Evolutionary conservation across 2,797 vertebrate genomes (phyloP).

Genomic region (Staurois parvus): DNA sequence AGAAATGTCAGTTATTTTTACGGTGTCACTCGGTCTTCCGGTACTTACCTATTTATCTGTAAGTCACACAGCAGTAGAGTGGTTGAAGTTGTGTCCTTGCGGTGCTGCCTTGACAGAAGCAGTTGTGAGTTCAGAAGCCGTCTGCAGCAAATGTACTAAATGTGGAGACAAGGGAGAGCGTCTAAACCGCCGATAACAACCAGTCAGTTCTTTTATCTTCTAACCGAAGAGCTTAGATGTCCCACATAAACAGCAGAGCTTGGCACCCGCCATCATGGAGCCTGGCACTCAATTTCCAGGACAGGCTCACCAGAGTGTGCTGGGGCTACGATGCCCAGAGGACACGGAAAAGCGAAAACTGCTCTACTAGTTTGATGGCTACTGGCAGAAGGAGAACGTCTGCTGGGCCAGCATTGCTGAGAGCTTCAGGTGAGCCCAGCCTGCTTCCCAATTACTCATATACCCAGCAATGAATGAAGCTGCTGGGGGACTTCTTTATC

Average conservation of each 20-base stretch:
- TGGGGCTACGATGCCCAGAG: background rate
- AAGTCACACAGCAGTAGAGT: too few species aligned
- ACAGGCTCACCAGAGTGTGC: background rate
- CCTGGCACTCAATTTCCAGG: background rate
- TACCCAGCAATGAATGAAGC: background rate
- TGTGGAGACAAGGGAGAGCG: too few species aligned
- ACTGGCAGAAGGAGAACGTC: conserved; percentile 80
- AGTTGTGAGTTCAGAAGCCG: too few species aligned
- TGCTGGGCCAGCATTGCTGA: conserved; percentile 77
- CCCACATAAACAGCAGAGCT: background rate
- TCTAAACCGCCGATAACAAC: too few species aligned
- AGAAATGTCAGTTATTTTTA: too few species aligned
- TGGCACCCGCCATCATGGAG: background rate
- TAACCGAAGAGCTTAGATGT: background rate
- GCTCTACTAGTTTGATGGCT: conserved; percentile 81
- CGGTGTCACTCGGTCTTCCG: too few species aligned
- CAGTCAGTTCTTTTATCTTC: too few species aligned
- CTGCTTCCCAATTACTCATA: conserved; percentile 71
- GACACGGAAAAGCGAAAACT: background rate
- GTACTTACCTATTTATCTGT: too few species aligned
- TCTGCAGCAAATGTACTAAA: too few species aligned
- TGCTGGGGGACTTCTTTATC: background rate
- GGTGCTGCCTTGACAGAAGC: too few species aligned
- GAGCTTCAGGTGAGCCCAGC: conserved; percentile 73
- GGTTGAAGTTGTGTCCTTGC: too few species aligned